Conservation (phyloP, 2,888 invertebrate species). For the Dorcus hopei region DNA sequence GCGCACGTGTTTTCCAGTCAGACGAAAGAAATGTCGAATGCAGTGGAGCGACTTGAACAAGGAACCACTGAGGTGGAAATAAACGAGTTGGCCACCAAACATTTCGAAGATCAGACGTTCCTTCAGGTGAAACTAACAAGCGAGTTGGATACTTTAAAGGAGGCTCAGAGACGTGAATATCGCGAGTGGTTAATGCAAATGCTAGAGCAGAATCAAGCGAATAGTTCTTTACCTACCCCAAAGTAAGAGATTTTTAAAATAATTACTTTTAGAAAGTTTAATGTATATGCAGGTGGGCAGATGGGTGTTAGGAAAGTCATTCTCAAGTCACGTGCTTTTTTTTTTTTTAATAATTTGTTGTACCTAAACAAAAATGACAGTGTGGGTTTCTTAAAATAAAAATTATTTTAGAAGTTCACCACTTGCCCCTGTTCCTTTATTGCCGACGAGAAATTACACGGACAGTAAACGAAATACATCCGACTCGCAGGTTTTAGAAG, state of each 20-base stretch:
- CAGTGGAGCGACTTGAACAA: constrained; percentile 76
- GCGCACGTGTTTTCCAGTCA: constrained; percentile 56
- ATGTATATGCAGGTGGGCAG: background rate
- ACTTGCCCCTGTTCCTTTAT: constrained; percentile 42
- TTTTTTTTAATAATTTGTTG: too few species aligned
- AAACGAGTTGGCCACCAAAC: constrained; percentile 75
- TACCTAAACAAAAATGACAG: too few species aligned
- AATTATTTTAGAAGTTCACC: constrained; percentile 48
- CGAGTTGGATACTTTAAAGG: constrained; percentile 78
- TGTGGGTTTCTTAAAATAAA: too few species aligned
- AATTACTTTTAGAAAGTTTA: constrained; percentile 18
- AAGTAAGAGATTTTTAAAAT: constrained; percentile 43
- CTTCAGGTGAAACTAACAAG: constrained; percentile 83
- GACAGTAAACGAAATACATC: constrained; percentile 17
- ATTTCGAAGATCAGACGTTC: constrained; percentile 80
- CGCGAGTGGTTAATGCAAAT: constrained; percentile 85
- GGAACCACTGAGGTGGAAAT: constrained; percentile 81
- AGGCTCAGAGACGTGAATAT: constrained; percentile 83
- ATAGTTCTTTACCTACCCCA: constrained; percentile 54
- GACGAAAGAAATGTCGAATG: constrained; percentile 84
- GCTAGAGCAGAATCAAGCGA: constrained; percentile 67
- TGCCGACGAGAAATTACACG: constrained; percentile 12
- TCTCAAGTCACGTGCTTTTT: too few species aligned
- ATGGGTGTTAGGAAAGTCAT: background rate
- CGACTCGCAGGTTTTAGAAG: constrained; percentile 61